phyloP scores from a whole-genome alignment of 2,797 vertebrate species.

The Dryobates pubescens region DNA sequence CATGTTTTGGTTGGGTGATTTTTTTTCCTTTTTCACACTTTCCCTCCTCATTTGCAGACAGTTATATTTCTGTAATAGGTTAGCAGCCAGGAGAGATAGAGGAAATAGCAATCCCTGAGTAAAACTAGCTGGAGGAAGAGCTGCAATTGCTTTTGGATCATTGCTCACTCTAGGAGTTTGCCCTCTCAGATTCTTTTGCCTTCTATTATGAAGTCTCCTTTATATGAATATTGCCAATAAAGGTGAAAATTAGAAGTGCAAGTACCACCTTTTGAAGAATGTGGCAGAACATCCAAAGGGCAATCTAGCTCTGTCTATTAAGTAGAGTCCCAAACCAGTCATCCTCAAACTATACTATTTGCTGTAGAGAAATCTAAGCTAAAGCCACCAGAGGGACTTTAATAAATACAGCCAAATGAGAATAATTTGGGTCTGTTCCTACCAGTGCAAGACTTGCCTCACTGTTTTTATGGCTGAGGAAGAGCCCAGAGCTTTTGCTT shows the following conservation, averaged over 20 bases:
- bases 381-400: not conserved
- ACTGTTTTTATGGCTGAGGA: not conserved
- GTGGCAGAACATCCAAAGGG: not conserved
- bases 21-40: not conserved
- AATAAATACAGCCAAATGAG: not conserved
- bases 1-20: not conserved
- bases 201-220: conserved; percentile 4
- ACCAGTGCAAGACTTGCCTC: not conserved
- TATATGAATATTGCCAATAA: conserved; percentile 10
- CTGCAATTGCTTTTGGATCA: conserved; percentile 11
- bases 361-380: not conserved
- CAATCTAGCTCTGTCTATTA: not conserved
- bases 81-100: not conserved
- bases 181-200: not conserved
- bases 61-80: conserved; percentile 17
- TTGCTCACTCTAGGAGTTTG: not conserved
- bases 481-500: not conserved
- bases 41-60: not conserved
- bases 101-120: not conserved
- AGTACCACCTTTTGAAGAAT: not conserved
- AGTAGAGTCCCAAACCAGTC: not conserved
- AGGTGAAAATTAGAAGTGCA: not conserved
- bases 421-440: not conserved
- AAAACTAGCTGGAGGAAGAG: conserved; percentile 23
- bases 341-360: not conserved